These are phyloP conservation scores for Chrosomus eos DNA, from an alignment of 2,797 vertebrate species.

Conservation along the genomic window DNA sequence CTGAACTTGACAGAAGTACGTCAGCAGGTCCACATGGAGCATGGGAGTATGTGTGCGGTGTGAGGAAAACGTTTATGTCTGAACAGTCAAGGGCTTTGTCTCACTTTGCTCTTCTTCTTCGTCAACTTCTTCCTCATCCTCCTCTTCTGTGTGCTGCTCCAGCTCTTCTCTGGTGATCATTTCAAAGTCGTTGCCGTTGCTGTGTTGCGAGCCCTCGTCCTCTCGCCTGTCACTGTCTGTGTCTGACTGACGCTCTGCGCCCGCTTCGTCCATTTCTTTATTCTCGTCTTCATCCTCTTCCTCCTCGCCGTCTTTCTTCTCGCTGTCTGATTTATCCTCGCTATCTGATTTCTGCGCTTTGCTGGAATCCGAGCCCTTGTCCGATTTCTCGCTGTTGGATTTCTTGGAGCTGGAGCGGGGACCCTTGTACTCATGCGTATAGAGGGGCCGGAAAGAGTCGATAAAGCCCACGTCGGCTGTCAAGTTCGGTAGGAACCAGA, in stretches of 20 bases:
- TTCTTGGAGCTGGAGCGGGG: slow-evolving; percentile 88
- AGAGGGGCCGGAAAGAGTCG: slow-evolving; percentile 97
- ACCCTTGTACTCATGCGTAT: slow-evolving; percentile 98
- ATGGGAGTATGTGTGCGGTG: slow-evolving; percentile 53
- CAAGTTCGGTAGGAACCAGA: slow-evolving; percentile 98
- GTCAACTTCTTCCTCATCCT: slow-evolving; percentile 77
- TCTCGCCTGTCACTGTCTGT: slow-evolving; percentile 95
- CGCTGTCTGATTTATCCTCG: slow-evolving; percentile 92
- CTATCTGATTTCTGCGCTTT: slow-evolving; percentile 90
- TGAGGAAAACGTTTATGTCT: slow-evolving; percentile 84
- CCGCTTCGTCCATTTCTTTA: slow-evolving; percentile 75
- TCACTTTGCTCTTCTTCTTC: slow-evolving; percentile 70
- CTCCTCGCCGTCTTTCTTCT: slow-evolving; percentile 86
- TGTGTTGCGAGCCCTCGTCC: slow-evolving; percentile 97
- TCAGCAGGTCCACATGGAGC: slow-evolving; percentile 69
- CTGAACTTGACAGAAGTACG: slow-evolving; percentile 56
- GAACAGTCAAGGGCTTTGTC: slow-evolving; percentile 80
- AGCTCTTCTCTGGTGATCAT: slow-evolving; percentile 99
- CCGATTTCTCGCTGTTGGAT: slow-evolving; percentile 72
- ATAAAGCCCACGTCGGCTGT: slow-evolving; percentile 98
- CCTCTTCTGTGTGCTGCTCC: slow-evolving; percentile 94
- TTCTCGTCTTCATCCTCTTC: slow-evolving; percentile 78
- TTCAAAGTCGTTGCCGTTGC: slow-evolving; percentile 99
- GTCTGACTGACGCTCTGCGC: slow-evolving; percentile 87
- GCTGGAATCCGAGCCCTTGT: slow-evolving; percentile 71